These are phyloP conservation scores for Amphiprion clarkii DNA, from an alignment of 2,797 vertebrate species.

Conservation along the genomic window DNA sequence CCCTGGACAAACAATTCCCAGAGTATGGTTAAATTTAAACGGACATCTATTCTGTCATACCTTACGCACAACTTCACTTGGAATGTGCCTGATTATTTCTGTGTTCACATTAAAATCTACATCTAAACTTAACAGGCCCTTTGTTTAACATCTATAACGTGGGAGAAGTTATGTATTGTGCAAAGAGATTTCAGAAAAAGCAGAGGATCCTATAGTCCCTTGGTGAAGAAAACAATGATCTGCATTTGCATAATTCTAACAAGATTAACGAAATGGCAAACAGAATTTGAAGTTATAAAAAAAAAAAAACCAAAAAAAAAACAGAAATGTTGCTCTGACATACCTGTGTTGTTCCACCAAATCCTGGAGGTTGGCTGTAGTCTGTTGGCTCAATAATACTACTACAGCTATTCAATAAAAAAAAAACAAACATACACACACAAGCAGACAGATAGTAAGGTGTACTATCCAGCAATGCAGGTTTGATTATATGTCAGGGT, in stretches of 20 bases:
- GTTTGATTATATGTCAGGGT: not conserved
- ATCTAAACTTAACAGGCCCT: not conserved
- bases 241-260: not conserved
- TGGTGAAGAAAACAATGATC: not conserved
- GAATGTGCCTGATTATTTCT: not conserved
- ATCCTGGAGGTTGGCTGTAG: constrained; percentile 94
- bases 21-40: not conserved
- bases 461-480: not conserved
- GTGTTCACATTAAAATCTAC: not conserved
- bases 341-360: constrained; percentile 94
- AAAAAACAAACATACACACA: constrained; percentile 42
- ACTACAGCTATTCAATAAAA: constrained; percentile 81
- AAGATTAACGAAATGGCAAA: not conserved
- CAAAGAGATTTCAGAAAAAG: not conserved
- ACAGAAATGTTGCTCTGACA: constrained; percentile 26
- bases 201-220: not conserved
- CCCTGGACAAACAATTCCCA: constrained; percentile 80
- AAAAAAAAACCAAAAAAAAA: not conserved
- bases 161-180: not conserved
- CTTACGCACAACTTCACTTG: not conserved
- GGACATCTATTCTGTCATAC: not conserved
- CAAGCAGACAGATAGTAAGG: constrained; percentile 1
- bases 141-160: not conserved
- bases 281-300: no score
- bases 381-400: constrained; percentile 96